A percentile compares a stretch with the other conserved stretches of the same genome.
These are phyloP conservation scores for Takifugu bimaculatus DNA, from an alignment of 2,113 vertebrate genomes.

Conservation along the genomic window DNA sequence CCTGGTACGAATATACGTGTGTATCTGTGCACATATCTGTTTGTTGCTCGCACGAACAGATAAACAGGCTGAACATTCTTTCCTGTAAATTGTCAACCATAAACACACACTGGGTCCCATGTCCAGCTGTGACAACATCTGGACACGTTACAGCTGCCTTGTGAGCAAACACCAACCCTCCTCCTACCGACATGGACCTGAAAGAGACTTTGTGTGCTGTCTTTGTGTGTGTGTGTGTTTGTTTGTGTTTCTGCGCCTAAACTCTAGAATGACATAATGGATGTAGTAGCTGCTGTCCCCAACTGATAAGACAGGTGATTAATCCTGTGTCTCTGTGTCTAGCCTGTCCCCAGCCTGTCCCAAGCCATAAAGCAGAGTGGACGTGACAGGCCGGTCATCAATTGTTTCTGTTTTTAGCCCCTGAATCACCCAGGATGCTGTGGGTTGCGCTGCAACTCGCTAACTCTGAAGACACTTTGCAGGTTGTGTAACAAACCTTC, in stretches of 20 bases:
- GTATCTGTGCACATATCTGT: not conserved
- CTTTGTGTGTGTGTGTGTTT: slow-evolving; percentile 13
- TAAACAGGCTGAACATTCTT: too few species aligned
- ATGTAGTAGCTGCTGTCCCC: slow-evolving; percentile 32
- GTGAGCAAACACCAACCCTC: too few species aligned
- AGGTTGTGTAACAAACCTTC: slow-evolving; percentile 39
- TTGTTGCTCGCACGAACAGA: not conserved
- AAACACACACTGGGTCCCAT: not conserved
- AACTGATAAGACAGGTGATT: slow-evolving; percentile 35
- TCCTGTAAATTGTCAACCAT: slow-evolving; percentile 11
- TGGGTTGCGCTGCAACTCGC: slow-evolving; percentile 44
- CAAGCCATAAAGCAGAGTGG: slow-evolving; percentile 41
- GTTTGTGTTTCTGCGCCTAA: slow-evolving; percentile 6
- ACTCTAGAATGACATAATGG: slow-evolving; percentile 34
- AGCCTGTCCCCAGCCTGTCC: slow-evolving; percentile 19
- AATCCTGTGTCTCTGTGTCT: slow-evolving; percentile 38
- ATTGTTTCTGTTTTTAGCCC: slow-evolving; percentile 48
- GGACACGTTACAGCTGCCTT: slow-evolving; percentile 16
- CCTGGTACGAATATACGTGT: not conserved
- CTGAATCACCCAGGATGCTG: slow-evolving; percentile 53
- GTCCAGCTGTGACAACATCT: slow-evolving; percentile 2
- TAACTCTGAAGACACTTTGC: slow-evolving; percentile 46
- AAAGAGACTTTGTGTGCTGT: too few species aligned
- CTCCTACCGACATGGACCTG: too few species aligned
- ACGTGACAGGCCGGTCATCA: slow-evolving; percentile 34